phyloP scores from a whole-genome alignment of 1,140 invertebrate genomes.

The Drosophila tsacasi region DNA sequence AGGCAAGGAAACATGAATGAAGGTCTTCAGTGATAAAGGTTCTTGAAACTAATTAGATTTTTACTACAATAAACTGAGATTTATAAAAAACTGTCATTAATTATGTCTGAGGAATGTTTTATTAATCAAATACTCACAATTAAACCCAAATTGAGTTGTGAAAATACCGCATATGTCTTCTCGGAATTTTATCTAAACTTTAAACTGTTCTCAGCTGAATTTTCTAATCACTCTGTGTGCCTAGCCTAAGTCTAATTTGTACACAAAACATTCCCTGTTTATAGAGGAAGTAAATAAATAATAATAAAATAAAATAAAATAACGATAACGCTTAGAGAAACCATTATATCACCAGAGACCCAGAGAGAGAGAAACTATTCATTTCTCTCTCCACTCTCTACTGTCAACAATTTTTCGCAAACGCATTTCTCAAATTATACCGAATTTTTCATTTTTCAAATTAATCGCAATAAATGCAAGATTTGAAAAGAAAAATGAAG shows the following conservation, averaged over 20 bases:
- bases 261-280: not conserved
- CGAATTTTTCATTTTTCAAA: slow-evolving; percentile 33
- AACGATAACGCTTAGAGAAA: not conserved
- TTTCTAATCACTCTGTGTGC: not conserved
- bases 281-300: slow-evolving; percentile 25
- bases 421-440: slow-evolving; percentile 17
- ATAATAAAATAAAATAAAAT: slow-evolving; percentile 1
- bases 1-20: not conserved
- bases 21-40: not conserved
- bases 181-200: slow-evolving; percentile 4
- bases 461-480: slow-evolving; percentile 46
- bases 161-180: not conserved
- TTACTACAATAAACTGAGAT: accelerated
- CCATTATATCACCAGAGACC: slow-evolving; percentile 19
- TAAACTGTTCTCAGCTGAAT: too few relatives aligned
- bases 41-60: not conserved
- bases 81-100: not conserved
- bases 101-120: too few relatives aligned
- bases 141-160: not conserved
- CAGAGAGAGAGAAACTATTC: not conserved
- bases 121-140: not conserved
- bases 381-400: not conserved
- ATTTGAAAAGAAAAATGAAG: slow-evolving; percentile 39
- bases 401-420: slow-evolving; percentile 27
- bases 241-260: not conserved